Conservation (phyloP, 2,797 vertebrate species). For the Coilia nasus region DNA sequence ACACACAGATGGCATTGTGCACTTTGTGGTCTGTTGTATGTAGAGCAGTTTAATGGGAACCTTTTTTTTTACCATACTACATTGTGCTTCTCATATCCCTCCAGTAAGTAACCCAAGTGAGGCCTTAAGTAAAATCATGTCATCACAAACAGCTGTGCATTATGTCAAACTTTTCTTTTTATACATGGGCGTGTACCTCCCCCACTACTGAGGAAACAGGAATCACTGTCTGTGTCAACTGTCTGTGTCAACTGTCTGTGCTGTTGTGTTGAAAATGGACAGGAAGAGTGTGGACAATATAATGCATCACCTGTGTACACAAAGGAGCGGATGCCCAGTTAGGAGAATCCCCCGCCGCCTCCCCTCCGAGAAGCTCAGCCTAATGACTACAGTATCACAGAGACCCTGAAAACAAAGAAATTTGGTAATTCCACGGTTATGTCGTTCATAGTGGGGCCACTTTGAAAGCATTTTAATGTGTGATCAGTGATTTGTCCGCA, state of each 20-base stretch:
- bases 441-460: not conserved
- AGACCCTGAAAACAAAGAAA: not conserved
- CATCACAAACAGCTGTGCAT: not conserved
- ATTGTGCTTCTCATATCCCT: not conserved
- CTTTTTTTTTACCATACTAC: not conserved
- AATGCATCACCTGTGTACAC: not conserved
- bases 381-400: not conserved
- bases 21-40: not conserved
- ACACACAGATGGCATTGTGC: not conserved
- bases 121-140: not conserved
- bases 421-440: not conserved
- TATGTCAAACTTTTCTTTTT: not conserved
- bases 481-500: constrained; percentile 74
- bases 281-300: not conserved
- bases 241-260: not conserved
- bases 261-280: not conserved
- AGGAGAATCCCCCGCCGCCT: not conserved
- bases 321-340: not conserved
- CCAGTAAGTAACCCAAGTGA: not conserved
- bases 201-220: not conserved
- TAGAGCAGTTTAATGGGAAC: not conserved
- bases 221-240: too few species aligned
- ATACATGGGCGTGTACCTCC: not conserved
- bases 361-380: not conserved
- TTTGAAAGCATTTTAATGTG: constrained; percentile 50